Evolutionary conservation across 2,797 vertebrate genomes (phyloP).

Genomic region (Erithacus rubecula): DNA sequence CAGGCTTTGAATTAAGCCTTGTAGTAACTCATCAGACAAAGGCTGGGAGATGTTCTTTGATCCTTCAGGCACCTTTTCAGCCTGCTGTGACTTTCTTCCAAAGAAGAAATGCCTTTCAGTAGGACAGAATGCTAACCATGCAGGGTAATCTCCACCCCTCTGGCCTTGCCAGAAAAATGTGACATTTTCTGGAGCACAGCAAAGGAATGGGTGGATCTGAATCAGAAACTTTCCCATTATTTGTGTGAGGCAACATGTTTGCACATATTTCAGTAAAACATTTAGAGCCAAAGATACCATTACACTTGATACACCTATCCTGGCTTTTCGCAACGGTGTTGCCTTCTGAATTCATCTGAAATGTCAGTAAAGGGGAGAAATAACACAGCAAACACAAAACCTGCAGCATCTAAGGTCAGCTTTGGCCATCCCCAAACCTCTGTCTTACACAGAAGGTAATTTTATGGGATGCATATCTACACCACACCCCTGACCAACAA

Average conservation of each 20-base stretch:
- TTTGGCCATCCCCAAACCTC: neutral
- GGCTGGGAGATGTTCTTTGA: neutral
- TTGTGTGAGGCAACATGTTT: neutral
- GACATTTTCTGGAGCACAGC: neutral
- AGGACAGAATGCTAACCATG: neutral
- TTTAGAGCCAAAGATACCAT: neutral
- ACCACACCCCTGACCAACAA: neutral
- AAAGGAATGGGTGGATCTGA: neutral
- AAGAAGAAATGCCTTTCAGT: neutral
- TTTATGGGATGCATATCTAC: neutral
- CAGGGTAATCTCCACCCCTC: neutral
- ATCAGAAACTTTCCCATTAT: neutral
- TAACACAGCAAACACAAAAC: neutral
- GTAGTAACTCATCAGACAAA: neutral
- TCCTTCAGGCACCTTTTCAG: neutral
- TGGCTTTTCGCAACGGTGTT: neutral
- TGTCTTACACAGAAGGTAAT: too few species aligned
- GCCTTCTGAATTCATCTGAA: neutral
- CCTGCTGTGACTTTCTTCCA: neutral
- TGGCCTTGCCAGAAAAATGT: neutral
- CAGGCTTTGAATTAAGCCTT: neutral
- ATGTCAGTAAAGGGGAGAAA: neutral
- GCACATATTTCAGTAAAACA: neutral
- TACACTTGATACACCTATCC: neutral
- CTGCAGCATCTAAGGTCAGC: neutral